Base-by-base conservation (phyloP, 30 jellyfish, hydroid and myxozoan species). In the Turritopsis rubra region DNA sequence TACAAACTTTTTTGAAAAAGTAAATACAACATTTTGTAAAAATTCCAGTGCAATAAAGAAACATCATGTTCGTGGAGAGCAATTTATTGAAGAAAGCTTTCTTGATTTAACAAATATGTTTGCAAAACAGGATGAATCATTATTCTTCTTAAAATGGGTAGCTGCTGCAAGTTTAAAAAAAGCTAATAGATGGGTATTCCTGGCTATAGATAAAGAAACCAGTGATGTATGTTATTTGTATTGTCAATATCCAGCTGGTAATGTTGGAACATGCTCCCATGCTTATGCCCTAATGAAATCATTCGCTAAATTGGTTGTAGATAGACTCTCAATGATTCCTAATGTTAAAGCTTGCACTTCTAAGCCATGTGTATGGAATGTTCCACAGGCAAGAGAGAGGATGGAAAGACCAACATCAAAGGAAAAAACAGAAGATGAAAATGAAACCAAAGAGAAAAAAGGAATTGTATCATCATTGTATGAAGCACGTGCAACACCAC, bases 191-290 rank as follows among this genome's bases (percentile, higher is more conserved):
- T 74, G 82, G 82, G 82, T 29, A 9, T 74, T 74, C 41, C 13
- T 74, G 26, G 82, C 82, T 74, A n/a, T 74, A 9, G 24, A 29
- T 30, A 74, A 24, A 74, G 60, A 23, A 27, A 74, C 82, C 24
- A 29, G 82, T 74, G 82, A 74, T 13, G 24, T 74, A 23, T 8
- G n/a, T 20, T 74, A 74, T 74, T 16, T 71, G 17, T 74, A 7
- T 74, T 74, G 82, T 29, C 54, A 74, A 74, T 74, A 71, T 52
- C 54, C 54, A 8, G 82, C 82, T 26, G 82, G 82, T 0, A 74
- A 17, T 29, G 82, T 29, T 24, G 82, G 82, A 74, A 74, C 82
- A 74, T 74, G 82, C 82, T 74, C 82, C 60, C 82, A 74, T 74
- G 16, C 82, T 24, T 74, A 74, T 0, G 82, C 82, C 65, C 65